Evolutionary conservation across 1,140 invertebrate species (phyloP), one percentile per base, ranked within the genome.

Genomic region (Littorina saxatilis): DNA sequence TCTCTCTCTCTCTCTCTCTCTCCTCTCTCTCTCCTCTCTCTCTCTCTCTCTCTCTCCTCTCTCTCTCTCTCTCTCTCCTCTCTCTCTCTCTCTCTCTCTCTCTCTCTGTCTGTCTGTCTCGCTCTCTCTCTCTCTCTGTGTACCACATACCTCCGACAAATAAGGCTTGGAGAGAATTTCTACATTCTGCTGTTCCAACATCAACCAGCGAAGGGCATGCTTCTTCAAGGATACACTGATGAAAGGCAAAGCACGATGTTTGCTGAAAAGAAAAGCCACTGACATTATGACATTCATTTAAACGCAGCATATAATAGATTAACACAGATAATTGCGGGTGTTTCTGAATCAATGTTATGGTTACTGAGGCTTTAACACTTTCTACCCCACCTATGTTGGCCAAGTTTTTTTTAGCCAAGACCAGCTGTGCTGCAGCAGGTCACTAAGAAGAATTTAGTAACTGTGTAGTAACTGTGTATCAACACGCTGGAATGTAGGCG

Each of bases 111-210:
- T n/a, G n/a, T n/a, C n/a, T n/a, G n/a, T n/a, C n/a, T n/a, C n/a
- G n/a, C n/a, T n/a, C n/a, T n/a, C 1, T 66, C n/a, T n/a, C n/a
- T n/a, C n/a, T n/a, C n/a, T n/a, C n/a, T n/a, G n/a, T n/a, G n/a
- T n/a, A n/a, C n/a, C n/a, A n/a, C 73, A 75, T 75, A 78, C 76
- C 52, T 1, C n/a, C 2, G 76, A 63, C 11, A 78, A 58, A 29
- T 78, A 78, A 23, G 76, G 76, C 17, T 61, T 78, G 35, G 76
- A 61, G 35, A 78, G 76, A 20, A 78, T 2, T 63, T 78, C 55
- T 17, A 78, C 2, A 39, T 78, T 78, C 29, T 78, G 20, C 39
- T 78, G 76, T 40, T 78, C 76, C 55, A 78, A 37, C 55, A 78
- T 37, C 35, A 78, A 39, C 76, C 76, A 78, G 52, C 27, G 27